Evolutionary conservation across 2,888 invertebrate genomes (phyloP).

Genomic region (Oscheius sp.): DNA sequence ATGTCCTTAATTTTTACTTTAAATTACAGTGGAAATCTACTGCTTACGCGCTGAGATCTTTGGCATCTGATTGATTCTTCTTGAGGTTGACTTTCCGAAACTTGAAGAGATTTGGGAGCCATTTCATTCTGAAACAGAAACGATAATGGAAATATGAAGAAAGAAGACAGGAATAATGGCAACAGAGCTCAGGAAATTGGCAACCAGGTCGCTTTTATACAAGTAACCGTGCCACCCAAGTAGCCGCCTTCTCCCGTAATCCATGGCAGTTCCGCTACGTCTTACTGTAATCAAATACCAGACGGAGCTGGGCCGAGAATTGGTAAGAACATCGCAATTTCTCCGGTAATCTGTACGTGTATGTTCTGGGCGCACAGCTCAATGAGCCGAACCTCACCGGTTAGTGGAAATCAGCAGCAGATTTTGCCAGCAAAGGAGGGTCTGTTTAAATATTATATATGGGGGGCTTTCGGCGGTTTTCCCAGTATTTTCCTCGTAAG

Average conservation of each 20-base stretch:
- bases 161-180: neutral
- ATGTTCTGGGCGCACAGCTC: neutral
- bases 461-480: too few relatives aligned
- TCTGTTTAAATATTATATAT: too few relatives aligned
- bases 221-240: neutral
- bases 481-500: too few relatives aligned
- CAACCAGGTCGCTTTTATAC: neutral
- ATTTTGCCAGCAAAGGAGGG: too few relatives aligned
- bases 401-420: too few relatives aligned
- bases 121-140: conserved; percentile 27
- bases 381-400: neutral
- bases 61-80: conserved; percentile 1
- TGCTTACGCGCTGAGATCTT: conserved; percentile 26
- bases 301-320: neutral
- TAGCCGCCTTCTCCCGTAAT: neutral
- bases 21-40: neutral
- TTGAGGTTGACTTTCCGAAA: conserved; percentile 20
- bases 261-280: too few relatives aligned
- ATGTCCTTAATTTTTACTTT: conserved; percentile 26
- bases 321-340: conserved; percentile 9
- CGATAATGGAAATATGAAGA: neutral
- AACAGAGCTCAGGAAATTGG: too few relatives aligned
- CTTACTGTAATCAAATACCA: conserved; percentile 12
- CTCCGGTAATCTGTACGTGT: neutral
- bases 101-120: conserved; percentile 7